Base-by-base conservation (phyloP, 2,797 vertebrate genomes). In the Etheostoma perlongum region DNA sequence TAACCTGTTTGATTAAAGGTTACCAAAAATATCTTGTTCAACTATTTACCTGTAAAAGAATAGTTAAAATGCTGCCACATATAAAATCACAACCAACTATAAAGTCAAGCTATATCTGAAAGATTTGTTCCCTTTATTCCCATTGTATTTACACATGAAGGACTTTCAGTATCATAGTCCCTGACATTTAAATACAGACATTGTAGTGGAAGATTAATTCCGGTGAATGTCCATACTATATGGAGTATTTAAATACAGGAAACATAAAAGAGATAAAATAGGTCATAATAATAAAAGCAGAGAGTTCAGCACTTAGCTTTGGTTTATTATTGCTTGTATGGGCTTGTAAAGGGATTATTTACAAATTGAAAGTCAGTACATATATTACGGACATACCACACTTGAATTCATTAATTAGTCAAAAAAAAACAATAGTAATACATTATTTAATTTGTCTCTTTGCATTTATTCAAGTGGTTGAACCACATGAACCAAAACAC, bases 141-240 rank as follows among this genome's bases (percentile, higher is more conserved):
- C 64, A 57, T 76, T 81, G 65, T 36, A 48, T 76, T 59, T 74
- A 71, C 53, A 57, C 53, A 69, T 75, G 44, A 52, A 66, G 57
- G 74, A 70, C 61, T 60, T 66, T 27, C 36, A 12, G 10, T 57
- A 53, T 18, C 42, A 36, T 16, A 59, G 42, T 58, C n/a, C 48
- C 7, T 79, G 79, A 46, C 68, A 85, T 86, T 85, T 85, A 74
- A 76, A 88, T 25, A 46, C 69, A 86, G 68, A 64, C 21, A 11
- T 14, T 64, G 23, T 48, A 33, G 53, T 23, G 13, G 64, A 47
- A 74, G 44, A 72, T 76, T 68, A 5, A 47, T 67, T 42, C 15
- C 8, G 3, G 58, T 48, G 25, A 61, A 36, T 73, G 23, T n/a
- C 42, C 53, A 48, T 21, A 33, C 10, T 30, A 6, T 58, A 6